Base-by-base conservation (phyloP, 2,113 vertebrate species). In the Hippocampus mohnikei region DNA sequence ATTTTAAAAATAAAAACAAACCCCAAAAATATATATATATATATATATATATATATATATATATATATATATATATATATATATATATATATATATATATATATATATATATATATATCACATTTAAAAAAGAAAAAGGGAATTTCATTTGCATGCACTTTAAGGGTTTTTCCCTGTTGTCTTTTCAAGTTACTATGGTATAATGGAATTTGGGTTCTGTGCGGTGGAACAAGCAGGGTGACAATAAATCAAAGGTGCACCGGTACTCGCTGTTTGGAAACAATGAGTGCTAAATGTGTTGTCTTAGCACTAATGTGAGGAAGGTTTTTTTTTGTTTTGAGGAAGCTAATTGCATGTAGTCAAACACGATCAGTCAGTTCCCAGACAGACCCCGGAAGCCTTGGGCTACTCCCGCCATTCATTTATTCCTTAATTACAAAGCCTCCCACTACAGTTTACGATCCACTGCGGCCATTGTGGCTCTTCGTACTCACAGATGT, bases 181-280 rank as follows among this genome's bases (percentile, higher is more conserved):
- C 50, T 53, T 53, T 53, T 53, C 20, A 8, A 53, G 50, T 53
- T n/a, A 10, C 8, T 21, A 9, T 21, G 52, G 8, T n/a, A 16
- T 33, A 33, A 60, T 16, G 27, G 27, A 27, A 60, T 60, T 29
- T 29, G 25, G 13, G 25, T 33, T 59, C 15, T 60, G 27, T 60
- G 25, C 15, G 5, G 27, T 27, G 7, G 27, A 60, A 27, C 27
- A 33, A 15, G 27, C 58, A 29, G 27, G 58, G 11, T 16, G 6
- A 60, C 58, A 60, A 60, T 60, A 15, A 15, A 60, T 60, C 58
- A 60, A 60, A 60, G 58, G 27, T 18, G n/a, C n/a, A n/a, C n/a
- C n/a, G n/a, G n/a, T 56, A 25, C 3, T 60, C 27, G 33, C 33
- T 60, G 27, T 60, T 60, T 33, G 0, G 27, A 59, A 5, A 59